phyloP scores from a whole-genome alignment of 2,113 vertebrate genomes.

The Pedetes capensis region DNA sequence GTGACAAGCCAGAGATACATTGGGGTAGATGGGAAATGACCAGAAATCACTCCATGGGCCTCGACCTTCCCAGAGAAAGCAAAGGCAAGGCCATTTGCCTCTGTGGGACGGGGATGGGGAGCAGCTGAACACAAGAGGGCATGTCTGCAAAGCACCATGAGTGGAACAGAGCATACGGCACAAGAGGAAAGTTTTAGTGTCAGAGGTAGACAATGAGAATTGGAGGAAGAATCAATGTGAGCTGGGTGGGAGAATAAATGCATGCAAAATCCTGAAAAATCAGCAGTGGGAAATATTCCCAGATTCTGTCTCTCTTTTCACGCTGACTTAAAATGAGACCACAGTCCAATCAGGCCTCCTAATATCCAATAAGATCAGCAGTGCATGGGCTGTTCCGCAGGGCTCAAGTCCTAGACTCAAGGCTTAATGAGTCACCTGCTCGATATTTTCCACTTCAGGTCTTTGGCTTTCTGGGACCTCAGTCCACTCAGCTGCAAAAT shows the following conservation, averaged over 20 bases:
- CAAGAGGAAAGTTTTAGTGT: not conserved
- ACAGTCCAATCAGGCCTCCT: constrained; percentile 61
- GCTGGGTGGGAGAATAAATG: not conserved
- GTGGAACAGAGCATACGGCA: not conserved
- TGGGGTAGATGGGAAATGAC: not conserved
- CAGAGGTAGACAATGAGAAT: not conserved
- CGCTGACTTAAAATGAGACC: constrained; percentile 36
- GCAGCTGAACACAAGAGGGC: not conserved
- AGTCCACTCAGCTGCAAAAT: constrained; percentile 81
- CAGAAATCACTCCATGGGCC: not conserved
- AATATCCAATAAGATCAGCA: constrained; percentile 70
- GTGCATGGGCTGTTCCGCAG: not conserved
- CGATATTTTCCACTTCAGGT: constrained; percentile 71
- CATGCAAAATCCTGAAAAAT: not conserved
- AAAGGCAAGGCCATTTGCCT: not conserved
- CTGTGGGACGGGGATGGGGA: not conserved
- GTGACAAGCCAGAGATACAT: not conserved
- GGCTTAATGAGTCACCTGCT: constrained; percentile 79
- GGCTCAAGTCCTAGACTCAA: constrained; percentile 64
- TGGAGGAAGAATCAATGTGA: constrained; percentile 37
- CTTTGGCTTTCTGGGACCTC: constrained; percentile 78
- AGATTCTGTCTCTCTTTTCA: constrained; percentile 53
- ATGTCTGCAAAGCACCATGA: not conserved
- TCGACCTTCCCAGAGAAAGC: not conserved
- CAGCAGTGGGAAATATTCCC: constrained; percentile 66